Evolutionary conservation across 1,140 invertebrate species (phyloP), one percentile per base, ranked within the genome.

Genomic region (Eriocheir sinensis): DNA sequence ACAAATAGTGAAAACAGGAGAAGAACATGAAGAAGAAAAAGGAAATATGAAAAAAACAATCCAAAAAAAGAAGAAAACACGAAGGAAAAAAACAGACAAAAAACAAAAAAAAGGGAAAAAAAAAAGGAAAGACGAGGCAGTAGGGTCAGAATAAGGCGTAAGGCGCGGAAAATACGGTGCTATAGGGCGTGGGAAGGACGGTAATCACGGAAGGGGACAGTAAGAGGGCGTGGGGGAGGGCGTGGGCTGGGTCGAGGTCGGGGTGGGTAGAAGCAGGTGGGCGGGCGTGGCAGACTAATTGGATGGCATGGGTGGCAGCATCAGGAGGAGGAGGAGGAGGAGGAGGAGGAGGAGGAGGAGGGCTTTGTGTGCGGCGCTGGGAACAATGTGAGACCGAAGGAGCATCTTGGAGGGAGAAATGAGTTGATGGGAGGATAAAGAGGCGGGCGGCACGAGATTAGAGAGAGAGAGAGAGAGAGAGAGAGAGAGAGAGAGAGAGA

Each of bases 401-500:
- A 3, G 30, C 17, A 27, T 44, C 32, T 44, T 44, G 17, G 38
- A 9, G 40, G 40, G 44, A 41, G n/a, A 30, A 41, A 30, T 3
- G 27, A 12, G 44, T 9, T 44, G 40, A 41, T 89, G 27, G 36
- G 34, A 27, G 36, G 2, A 44, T 86, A 86, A 21, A 30, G 32
- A 30, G 34, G 32, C 34, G 34, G 21, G 34, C 27, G 38, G 27
- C 86, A 89, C 44, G 30, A 89, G 4, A 6, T 30, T 36, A 89
- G 40, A 44, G 44, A 41, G 17, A 30, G 3, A 88, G 85, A 41
- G 85, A 88, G 85, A 88, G 85, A 88, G 85, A 88, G 85, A 88
- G 38, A 88, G 85, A 88, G 85, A 88, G 85, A 88, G 85, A 88
- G 85, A 88, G 85, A 88, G 85, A 88, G 85, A 60, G 89, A 90